These are phyloP conservation scores for Phortica okadai DNA, from an alignment of 2,888 invertebrate genomes.

Conservation along the genomic window DNA sequence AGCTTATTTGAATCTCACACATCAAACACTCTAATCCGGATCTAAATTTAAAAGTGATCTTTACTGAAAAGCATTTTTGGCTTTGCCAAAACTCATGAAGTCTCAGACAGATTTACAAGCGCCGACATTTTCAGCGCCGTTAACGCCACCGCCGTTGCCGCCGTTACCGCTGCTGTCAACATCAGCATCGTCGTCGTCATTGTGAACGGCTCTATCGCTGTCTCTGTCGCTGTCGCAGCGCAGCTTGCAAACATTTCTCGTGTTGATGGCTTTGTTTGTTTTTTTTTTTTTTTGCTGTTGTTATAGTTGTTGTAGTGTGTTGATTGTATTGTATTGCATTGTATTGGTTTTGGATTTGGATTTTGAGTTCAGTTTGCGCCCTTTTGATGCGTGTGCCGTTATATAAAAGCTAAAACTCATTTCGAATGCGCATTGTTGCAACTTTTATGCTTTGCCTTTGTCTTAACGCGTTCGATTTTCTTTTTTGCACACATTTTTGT, in stretches of 20 bases:
- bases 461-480: constrained; percentile 5
- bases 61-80: too few species aligned
- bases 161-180: neutral
- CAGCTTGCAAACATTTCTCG: neutral
- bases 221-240: neutral
- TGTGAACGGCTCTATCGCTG: neutral
- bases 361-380: neutral
- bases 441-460: neutral
- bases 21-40: too few species aligned
- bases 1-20: neutral
- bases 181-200: too few species aligned
- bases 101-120: too few species aligned
- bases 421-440: constrained; percentile 7
- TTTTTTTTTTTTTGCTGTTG: neutral
- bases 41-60: too few species aligned
- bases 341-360: neutral
- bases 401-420: constrained; percentile 3
- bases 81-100: too few species aligned
- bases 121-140: too few species aligned
- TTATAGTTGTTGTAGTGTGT: neutral
- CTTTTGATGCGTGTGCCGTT: neutral
- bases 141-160: neutral
- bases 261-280: neutral
- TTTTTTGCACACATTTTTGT: neutral
- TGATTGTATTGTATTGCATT: too few species aligned